Percentiles rank a stretch among this genome's conserved stretches.
Evolutionary conservation across 2,888 invertebrate genomes (phyloP).

Genomic region (Unio delphinus): DNA sequence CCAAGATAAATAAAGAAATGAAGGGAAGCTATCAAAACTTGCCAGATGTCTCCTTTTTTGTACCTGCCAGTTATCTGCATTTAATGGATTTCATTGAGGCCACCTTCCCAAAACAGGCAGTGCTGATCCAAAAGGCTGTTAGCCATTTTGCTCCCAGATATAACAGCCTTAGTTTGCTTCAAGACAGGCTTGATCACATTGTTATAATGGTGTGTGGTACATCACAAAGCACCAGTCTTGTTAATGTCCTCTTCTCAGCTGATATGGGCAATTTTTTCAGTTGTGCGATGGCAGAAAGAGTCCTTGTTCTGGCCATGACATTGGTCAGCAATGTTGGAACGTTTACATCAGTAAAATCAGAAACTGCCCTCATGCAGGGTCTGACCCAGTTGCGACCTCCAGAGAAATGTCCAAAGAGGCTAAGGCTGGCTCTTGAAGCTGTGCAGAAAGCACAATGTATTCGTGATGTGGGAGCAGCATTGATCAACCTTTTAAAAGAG

Average conservation of each 20-base stretch:
- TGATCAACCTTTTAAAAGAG: constrained; percentile 11
- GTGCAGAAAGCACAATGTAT: constrained; percentile 13
- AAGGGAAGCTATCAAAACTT: too few relatives aligned
- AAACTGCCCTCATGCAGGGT: constrained; percentile 11
- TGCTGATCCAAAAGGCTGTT: not conserved
- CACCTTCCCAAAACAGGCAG: constrained; percentile 5
- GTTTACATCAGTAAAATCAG: constrained; percentile 5
- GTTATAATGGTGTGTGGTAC: constrained; percentile 9
- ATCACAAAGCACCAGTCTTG: constrained; percentile 5
- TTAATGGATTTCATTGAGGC: constrained; percentile 20
- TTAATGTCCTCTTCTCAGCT: not conserved
- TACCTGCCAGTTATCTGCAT: constrained; percentile 24
- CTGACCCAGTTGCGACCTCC: constrained; percentile 11
- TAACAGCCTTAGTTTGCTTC: constrained; percentile 2
- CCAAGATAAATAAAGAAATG: constrained; percentile 7
- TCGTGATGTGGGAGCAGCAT: constrained; percentile 11
- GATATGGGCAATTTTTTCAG: not conserved
- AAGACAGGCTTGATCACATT: constrained; percentile 7
- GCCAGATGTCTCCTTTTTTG: constrained; percentile 7
- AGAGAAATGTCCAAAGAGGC: constrained; percentile 15
- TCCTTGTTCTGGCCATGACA: constrained; percentile 27
- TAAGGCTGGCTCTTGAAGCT: constrained; percentile 6
- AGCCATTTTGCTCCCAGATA: too few relatives aligned
- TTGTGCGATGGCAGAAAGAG: constrained; percentile 31
- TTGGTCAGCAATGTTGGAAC: constrained; percentile 30